Evolutionary conservation across 2,888 invertebrate genomes (phyloP).

Genomic region (Drosophila merina): DNA sequence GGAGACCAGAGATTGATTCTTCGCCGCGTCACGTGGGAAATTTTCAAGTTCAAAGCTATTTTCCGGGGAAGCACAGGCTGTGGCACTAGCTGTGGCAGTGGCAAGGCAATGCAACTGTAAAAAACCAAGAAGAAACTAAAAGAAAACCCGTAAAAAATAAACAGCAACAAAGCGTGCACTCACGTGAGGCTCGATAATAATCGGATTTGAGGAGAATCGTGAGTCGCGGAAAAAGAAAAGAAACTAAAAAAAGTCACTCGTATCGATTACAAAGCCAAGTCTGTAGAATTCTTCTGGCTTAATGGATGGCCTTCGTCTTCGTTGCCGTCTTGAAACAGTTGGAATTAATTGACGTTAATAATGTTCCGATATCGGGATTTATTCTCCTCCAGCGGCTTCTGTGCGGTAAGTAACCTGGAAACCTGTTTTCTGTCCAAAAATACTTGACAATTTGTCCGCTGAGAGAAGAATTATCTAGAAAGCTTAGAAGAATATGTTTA

Average conservation of each 20-base stretch:
- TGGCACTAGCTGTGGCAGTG: slow-evolving; percentile 5
- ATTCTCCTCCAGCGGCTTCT: slow-evolving; percentile 46
- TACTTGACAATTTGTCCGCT: slow-evolving; percentile 48
- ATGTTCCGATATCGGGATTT: slow-evolving; percentile 76
- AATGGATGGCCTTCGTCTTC: slow-evolving; percentile 63
- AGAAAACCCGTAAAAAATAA: slow-evolving; percentile 52
- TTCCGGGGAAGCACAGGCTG: slow-evolving; percentile 54
- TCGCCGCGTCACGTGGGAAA: slow-evolving; percentile 76
- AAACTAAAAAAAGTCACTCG: slow-evolving; percentile 27
- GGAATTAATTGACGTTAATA: slow-evolving; percentile 77
- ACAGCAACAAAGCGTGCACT: slow-evolving; percentile 66
- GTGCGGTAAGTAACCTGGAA: slow-evolving; percentile 15
- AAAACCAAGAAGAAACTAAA: slow-evolving; percentile 23
- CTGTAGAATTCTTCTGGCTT: slow-evolving; percentile 42
- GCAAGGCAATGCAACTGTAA: slow-evolving; percentile 55
- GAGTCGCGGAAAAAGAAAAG: slow-evolving; percentile 42
- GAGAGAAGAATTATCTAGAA: too few relatives aligned
- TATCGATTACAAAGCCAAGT: slow-evolving; percentile 36
- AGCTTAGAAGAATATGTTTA: too few relatives aligned
- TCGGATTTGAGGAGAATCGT: slow-evolving; percentile 73
- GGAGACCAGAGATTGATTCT: slow-evolving; percentile 38
- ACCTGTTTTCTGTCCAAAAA: slow-evolving; percentile 47
- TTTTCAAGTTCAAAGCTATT: slow-evolving; percentile 79
- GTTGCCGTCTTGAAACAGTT: slow-evolving; percentile 67
- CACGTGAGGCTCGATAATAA: slow-evolving; percentile 76